phyloP scores from a whole-genome alignment of 2,113 vertebrate species.

The Zosterops hypoxanthus region DNA sequence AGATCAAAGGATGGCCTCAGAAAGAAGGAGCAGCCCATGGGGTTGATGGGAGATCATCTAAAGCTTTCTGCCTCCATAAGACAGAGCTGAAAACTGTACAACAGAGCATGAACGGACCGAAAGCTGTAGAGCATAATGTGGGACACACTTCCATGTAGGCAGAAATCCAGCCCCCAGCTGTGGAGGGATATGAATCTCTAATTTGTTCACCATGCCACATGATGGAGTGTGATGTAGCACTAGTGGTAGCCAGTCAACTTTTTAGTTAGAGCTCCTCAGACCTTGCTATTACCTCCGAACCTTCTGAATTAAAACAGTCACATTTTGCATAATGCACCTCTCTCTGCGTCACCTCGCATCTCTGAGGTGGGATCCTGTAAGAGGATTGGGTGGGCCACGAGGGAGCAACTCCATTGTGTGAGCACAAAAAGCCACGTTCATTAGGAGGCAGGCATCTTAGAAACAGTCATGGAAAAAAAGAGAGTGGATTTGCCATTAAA shows the following conservation, averaged over 20 bases:
- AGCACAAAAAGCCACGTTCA: constrained; percentile 9
- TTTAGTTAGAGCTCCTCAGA: not conserved
- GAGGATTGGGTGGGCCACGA: constrained; percentile 46
- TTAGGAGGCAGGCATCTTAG: constrained; percentile 15
- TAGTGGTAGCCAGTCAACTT: not conserved
- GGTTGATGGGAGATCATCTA: not conserved
- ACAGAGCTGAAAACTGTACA: not conserved
- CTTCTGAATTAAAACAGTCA: not conserved
- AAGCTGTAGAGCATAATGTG: not conserved
- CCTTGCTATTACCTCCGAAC: not conserved
- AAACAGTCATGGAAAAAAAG: not conserved
- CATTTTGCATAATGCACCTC: not conserved
- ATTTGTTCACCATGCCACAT: accelerated
- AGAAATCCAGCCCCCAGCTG: not conserved
- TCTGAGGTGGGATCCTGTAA: constrained; percentile 20
- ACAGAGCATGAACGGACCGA: not conserved
- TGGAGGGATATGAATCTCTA: not conserved
- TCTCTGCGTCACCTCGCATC: not conserved
- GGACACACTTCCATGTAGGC: accelerated
- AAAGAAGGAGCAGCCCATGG: not conserved
- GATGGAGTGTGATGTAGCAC: not conserved
- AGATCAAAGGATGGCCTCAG: not conserved
- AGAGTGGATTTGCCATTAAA: constrained; percentile 59
- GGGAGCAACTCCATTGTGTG: constrained; percentile 7
- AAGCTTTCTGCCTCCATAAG: not conserved